Evolutionary conservation across 2,888 invertebrate species (phyloP), one percentile per base, ranked within the genome.

Genomic region (Lysandra bellargus): DNA sequence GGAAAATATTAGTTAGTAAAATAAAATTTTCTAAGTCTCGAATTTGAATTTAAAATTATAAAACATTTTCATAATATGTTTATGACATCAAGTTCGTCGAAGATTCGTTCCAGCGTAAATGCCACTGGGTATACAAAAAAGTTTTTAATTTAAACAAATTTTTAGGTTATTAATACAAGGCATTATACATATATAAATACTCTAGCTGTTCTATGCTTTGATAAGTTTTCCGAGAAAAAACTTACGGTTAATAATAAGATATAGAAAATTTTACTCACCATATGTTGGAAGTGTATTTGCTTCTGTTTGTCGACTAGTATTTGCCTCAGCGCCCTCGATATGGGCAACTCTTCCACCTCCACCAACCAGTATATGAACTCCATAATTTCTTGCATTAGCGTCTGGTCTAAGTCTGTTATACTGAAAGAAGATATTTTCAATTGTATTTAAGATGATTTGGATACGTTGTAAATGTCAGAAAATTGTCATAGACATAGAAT

Each of bases 311-410:
- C 98, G 81, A 99, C 96, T 83, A 98, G 96, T 91, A 98, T 98
- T 85, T 97, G 97, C 83, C 99, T 95, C 79, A 99, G 91, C 40
- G 98, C 97, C 91, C 98, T 98, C 23, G 99, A 99, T 93, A 98
- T 96, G 53, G 97, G 97, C 80, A 99, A 95, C 89, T 99, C 98
- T 76, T 99, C 99, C 78, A 97, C 97, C 84, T 97, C 97, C 78
- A 99, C 97, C 81, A 99, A 95, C 91, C 98, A 97, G 89, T 98
- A 98, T 77, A 99, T 98, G 88, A 99, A 98, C 86, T 98, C 97
- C 96, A 98, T 98, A 82, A 99, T 95, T 82, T 97, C 96, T 88
- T 97, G 96, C 85, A 98, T 96, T 80, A 99, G 94, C 78, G 96
- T 95, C 81, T 97, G 96, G 85, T 98, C 97, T 86, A 99, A 95